These are phyloP conservation scores for Microplitis demolitor DNA, from an alignment of 1,140 invertebrate species.

Conservation along the genomic window DNA sequence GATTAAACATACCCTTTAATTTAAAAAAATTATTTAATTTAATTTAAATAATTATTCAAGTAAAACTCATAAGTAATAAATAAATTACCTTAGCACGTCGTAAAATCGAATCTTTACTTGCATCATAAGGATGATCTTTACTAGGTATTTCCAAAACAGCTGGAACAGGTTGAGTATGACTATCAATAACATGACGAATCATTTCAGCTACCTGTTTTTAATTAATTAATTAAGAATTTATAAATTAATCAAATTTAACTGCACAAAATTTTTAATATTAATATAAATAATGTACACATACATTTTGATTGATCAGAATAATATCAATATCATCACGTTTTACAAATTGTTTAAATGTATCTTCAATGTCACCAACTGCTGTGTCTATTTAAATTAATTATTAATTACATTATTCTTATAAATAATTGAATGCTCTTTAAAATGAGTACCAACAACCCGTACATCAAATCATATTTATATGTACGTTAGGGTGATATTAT, in stretches of 20 bases:
- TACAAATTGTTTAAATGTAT: constrained; percentile 93
- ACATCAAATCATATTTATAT: too few relatives aligned
- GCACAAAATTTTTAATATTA: background rate
- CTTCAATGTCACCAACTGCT: constrained; percentile 94
- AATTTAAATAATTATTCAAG: background rate
- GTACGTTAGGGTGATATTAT: too few relatives aligned
- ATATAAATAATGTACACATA: constrained; percentile 50
- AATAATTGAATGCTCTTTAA: background rate
- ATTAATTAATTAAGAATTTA: background rate
- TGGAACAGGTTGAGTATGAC: constrained; percentile 90
- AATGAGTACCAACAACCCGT: too few relatives aligned
- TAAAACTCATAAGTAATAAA: constrained; percentile 18
- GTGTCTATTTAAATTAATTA: constrained; percentile 72
- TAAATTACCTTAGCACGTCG: constrained; percentile 83
- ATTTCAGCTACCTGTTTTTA: constrained; percentile 86
- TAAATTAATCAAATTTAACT: background rate
- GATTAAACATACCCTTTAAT: constrained; percentile 83
- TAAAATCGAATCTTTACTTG: constrained; percentile 96
- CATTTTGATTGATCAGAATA: constrained; percentile 98
- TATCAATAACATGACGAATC: constrained; percentile 96
- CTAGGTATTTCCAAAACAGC: constrained; percentile 98
- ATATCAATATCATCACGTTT: constrained; percentile 98
- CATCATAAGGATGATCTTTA: constrained; percentile 99
- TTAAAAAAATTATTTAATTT: constrained; percentile 5
- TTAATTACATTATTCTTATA: background rate